Evolutionary conservation across 1,140 invertebrate genomes (phyloP).

Genomic region (Glossosoma conforme): DNA sequence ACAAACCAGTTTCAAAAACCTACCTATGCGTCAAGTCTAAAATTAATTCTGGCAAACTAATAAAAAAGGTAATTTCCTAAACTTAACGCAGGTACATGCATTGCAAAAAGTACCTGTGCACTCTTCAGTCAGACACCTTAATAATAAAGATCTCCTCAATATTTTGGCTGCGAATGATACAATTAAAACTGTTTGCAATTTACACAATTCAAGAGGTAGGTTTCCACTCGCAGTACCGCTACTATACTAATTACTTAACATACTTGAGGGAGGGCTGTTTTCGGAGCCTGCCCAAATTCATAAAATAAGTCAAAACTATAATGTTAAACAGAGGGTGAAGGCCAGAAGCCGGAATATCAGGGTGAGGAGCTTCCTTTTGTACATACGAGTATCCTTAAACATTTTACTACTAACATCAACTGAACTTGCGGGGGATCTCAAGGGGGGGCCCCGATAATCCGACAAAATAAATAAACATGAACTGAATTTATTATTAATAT

Average conservation of each 20-base stretch:
- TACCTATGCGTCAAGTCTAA: slow-evolving; percentile 53
- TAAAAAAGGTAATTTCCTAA: slow-evolving; percentile 51
- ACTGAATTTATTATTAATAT: slow-evolving; percentile 53
- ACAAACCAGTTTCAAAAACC: slow-evolving; percentile 51
- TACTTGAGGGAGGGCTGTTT: slow-evolving; percentile 18
- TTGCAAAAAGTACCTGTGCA: slow-evolving; percentile 30
- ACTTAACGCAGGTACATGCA: slow-evolving; percentile 36
- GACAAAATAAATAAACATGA: slow-evolving; percentile 51
- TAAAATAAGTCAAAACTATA: slow-evolving; percentile 21
- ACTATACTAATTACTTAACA: slow-evolving; percentile 32
- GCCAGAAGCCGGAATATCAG: slow-evolving; percentile 2
- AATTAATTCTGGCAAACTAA: slow-evolving; percentile 49
- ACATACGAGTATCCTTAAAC: slow-evolving; percentile 12
- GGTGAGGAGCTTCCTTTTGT: slow-evolving; percentile 18
- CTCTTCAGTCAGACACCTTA: slow-evolving; percentile 29
- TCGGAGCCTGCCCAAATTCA: slow-evolving; percentile 11
- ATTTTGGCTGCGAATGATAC: slow-evolving; percentile 37
- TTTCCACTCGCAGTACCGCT: slow-evolving; percentile 33
- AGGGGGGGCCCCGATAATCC: slow-evolving; percentile 14
- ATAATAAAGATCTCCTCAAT: slow-evolving; percentile 34
- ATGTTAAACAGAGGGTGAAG: slow-evolving; percentile 12
- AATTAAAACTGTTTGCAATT: slow-evolving; percentile 49
- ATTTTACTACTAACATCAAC: slow-evolving; percentile 12
- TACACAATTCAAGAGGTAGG: slow-evolving; percentile 51
- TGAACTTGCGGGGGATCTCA: slow-evolving; percentile 14